Percentiles rank a stretch among this genome's conserved stretches.
Evolutionary conservation across 2,797 vertebrate genomes (phyloP).

Genomic region (Chromobotia macracanthus): DNA sequence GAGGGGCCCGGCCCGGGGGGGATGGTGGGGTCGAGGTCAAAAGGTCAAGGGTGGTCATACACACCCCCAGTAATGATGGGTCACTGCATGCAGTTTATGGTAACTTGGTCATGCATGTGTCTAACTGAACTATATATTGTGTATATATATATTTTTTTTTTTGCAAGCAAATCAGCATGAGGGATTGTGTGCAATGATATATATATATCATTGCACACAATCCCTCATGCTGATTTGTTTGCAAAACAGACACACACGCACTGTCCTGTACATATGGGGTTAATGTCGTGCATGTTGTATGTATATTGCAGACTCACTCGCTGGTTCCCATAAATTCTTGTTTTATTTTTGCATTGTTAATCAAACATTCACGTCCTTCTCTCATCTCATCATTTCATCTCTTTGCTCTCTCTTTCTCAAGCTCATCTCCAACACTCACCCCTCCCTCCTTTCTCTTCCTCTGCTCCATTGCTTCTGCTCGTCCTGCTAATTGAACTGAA

Average conservation of each 20-base stretch:
- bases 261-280: constrained; percentile 15
- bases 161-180: no score
- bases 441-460: constrained; percentile 12
- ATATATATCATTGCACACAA: no score
- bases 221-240: neutral
- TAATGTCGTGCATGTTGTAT: neutral
- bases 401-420: constrained; percentile 24
- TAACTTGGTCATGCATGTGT: constrained; percentile 28
- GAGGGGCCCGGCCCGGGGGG: constrained; percentile 68
- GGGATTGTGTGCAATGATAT: no score
- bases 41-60: constrained; percentile 58
- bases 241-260: constrained; percentile 20
- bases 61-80: constrained; percentile 33
- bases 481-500: constrained; percentile 55
- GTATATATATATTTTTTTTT: no score
- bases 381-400: no score
- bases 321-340: neutral
- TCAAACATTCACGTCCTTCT: no score
- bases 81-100: constrained; percentile 19
- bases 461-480: constrained; percentile 37
- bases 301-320: neutral
- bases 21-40: constrained; percentile 52
- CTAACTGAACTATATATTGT: constrained; percentile 30
- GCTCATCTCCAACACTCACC: neutral
- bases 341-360: neutral